Evolutionary conservation across 23 tunicate genomes (phyloP).

Genomic region (Aplidium turbinatum): DNA sequence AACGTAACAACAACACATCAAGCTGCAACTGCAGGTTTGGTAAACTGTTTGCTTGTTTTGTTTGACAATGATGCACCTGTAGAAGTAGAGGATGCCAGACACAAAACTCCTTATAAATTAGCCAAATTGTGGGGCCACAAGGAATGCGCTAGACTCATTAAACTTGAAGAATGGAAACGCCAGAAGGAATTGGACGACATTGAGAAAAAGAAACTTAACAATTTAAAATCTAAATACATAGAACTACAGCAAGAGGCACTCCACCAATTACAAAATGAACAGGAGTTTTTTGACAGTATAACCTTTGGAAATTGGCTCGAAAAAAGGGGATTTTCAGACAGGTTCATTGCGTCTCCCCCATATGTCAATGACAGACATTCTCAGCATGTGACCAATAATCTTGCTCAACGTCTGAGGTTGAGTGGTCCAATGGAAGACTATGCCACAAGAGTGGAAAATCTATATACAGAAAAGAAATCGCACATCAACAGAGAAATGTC

Average conservation of each 20-base stretch:
- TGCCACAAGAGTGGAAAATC: constrained; percentile 53
- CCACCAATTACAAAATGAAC: constrained; percentile 70
- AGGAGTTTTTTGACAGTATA: constrained; percentile 65
- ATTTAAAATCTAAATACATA: constrained; percentile 4
- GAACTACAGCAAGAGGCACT: constrained; percentile 63
- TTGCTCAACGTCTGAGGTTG: constrained; percentile 39
- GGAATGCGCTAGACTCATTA: constrained; percentile 66
- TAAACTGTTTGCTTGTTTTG: constrained; percentile 42
- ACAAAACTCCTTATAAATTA: constrained; percentile 52
- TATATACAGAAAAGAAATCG: not conserved
- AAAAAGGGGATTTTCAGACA: constrained; percentile 57
- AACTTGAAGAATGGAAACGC: constrained; percentile 59
- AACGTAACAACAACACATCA: constrained; percentile 46
- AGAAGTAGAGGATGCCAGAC: constrained; percentile 32
- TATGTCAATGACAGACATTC: constrained; percentile 22
- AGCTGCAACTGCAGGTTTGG: constrained; percentile 77
- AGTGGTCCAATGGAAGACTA: constrained; percentile 75
- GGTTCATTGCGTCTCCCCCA: not conserved
- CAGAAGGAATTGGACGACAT: constrained; percentile 15
- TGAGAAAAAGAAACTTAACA: constrained; percentile 33
- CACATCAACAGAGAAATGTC: not conserved
- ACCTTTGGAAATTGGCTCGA: constrained; percentile 75
- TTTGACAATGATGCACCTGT: constrained; percentile 38
- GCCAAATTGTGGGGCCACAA: constrained; percentile 75
- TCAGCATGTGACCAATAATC: constrained; percentile 28